Evolutionary conservation across 2,797 vertebrate species (phyloP), one percentile per base, ranked within the genome.

Genomic region (Lindbergichthys nudifrons): DNA sequence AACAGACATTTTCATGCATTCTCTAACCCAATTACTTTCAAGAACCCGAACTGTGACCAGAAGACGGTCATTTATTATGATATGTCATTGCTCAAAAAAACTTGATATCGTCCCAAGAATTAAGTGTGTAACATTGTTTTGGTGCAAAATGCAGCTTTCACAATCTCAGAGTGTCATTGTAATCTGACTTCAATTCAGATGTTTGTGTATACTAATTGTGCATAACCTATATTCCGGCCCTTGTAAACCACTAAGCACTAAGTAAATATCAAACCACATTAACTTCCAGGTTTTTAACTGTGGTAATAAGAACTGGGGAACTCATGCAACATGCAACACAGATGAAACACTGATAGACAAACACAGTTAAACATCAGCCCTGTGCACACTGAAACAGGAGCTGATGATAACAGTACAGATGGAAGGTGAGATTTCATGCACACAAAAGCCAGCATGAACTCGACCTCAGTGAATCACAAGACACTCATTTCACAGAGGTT

Each of bases 301-400:
- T 60, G 65, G 67, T 36, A 21, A 65, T 23, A 56, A 23, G 63
- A 64, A 45, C 53, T 66, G 39, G 18, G n/a, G 23, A 48, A 71
- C 45, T 82, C 80, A 81, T 86, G 79, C 83, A 81, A 12, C 75
- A 82, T 84, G 81, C 83, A 79, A 47, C 58, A 59, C 46, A 39
- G 32, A 61, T 12, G 39, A 82, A 52, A 79, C 53, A 0, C 51
- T 23, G 13, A 74, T 0, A 23, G 46, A 79, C 6, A 23, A 46
- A 70, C 51, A 43, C 14, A 48, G 13, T 13, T 41, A 60, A 1
- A 52, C 42, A 52, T 32, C 42, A 42, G 59, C 9, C 5, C 18
- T 62, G n/a, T 56, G 46, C 41, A 43, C 47, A 16, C 50, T 15
- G 42, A 65, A 63, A 65, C 21, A 64, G 16, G 43, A 53, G 51